Percentiles rank a stretch among this genome's conserved stretches.
phyloP scores from a whole-genome alignment of 2,113 vertebrate species.

The Helogale parvula region DNA sequence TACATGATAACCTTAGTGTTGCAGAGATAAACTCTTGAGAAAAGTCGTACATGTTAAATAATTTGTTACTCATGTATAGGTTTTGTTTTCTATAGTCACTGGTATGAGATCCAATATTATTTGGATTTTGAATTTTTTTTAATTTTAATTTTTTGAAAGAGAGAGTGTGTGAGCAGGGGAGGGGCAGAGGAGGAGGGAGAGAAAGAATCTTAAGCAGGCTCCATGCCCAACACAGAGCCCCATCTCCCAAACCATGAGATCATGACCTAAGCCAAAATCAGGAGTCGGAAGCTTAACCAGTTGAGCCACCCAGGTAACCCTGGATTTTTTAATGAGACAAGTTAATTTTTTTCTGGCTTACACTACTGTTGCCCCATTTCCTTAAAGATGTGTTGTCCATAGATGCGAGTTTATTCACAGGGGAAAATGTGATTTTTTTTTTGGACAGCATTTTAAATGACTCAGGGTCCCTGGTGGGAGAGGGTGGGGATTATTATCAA shows the following conservation, averaged over 20 bases:
- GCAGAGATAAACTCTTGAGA: background rate
- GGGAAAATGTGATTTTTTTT: slow-evolving; percentile 30
- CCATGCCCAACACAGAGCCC: too few species aligned
- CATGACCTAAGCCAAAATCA: too few species aligned
- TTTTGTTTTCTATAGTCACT: background rate
- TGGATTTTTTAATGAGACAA: background rate
- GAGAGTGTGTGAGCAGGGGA: too few species aligned
- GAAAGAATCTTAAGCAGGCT: too few species aligned
- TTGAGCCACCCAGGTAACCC: too few species aligned
- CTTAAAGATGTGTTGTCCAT: background rate
- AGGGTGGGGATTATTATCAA: background rate
- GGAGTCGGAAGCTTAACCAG: too few species aligned
- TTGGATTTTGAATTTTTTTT: background rate
- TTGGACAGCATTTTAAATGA: slow-evolving; percentile 10
- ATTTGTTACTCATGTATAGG: background rate
- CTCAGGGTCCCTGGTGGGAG: background rate
- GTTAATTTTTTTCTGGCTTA: slow-evolving; percentile 30
- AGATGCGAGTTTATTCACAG: background rate
- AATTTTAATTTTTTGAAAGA: too few species aligned
- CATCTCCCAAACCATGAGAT: too few species aligned
- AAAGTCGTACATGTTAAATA: background rate
- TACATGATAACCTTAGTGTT: background rate
- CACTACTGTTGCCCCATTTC: background rate
- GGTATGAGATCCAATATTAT: background rate
- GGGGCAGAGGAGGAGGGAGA: too few species aligned